These are phyloP conservation scores for Cephus nigrinus DNA, from an alignment of 2,888 invertebrate species.

Conservation along the genomic window DNA sequence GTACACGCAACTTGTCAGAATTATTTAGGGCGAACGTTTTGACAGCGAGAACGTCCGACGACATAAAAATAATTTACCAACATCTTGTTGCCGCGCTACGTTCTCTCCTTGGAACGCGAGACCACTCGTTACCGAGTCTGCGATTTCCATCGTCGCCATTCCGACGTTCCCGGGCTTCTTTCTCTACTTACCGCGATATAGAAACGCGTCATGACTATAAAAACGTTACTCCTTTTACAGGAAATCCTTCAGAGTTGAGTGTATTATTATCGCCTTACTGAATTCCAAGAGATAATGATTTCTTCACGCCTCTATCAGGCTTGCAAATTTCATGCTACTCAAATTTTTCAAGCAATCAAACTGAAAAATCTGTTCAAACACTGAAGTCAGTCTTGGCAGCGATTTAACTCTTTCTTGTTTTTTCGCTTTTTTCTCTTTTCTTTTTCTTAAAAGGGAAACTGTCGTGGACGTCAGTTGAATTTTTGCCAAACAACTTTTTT, in stretches of 20 bases:
- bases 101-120: neutral
- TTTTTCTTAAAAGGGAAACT: neutral
- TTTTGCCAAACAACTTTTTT: neutral
- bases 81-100: neutral
- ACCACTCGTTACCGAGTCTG: neutral
- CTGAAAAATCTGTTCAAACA: neutral
- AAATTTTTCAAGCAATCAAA: neutral
- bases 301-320: neutral
- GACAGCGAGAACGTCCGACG: neutral
- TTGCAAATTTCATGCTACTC: neutral
- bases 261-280: neutral
- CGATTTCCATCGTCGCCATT: neutral
- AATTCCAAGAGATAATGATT: neutral
- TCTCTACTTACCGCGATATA: neutral
- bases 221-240: neutral
- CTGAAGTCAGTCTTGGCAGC: neutral
- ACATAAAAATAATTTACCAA: conserved; percentile 26
- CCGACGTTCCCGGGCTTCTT: neutral
- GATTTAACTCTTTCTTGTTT: neutral
- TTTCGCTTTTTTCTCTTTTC: neutral
- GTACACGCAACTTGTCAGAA: conserved; percentile 11
- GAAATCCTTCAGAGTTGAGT: neutral
- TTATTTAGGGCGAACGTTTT: conserved; percentile 10
- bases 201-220: neutral
- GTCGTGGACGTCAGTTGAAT: neutral